A percentile compares a stretch with the other conserved stretches of the same genome.
phyloP scores from a whole-genome alignment of 2,797 vertebrate species.

The Tokudaia tokunoshimensis region DNA sequence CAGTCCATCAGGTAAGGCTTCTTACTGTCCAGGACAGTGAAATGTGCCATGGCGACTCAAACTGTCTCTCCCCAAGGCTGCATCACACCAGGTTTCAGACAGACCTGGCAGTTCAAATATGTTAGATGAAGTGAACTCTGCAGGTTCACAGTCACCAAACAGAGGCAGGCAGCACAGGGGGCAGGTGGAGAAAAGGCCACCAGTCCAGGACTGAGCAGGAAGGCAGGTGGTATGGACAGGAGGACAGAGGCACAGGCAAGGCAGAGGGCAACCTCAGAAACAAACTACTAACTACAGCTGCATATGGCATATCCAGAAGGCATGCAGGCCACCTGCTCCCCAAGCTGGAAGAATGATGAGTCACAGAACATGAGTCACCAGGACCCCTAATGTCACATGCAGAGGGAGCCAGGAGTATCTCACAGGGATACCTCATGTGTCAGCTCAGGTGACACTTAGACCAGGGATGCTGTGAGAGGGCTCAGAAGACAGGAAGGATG shows the following conservation, averaged over 20 bases:
- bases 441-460: neutral
- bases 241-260: rapidly evolving
- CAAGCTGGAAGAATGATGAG: neutral
- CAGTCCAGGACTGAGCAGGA: rapidly evolving
- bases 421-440: too few relatives aligned
- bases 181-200: too few relatives aligned
- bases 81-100: neutral
- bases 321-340: neutral
- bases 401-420: too few relatives aligned
- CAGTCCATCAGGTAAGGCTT: neutral
- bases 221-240: rapidly evolving
- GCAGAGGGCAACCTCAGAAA: neutral
- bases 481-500: neutral
- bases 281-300: too few relatives aligned
- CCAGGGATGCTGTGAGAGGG: neutral
- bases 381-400: neutral
- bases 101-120: neutral
- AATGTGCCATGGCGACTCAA: neutral
- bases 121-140: neutral
- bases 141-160: neutral
- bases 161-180: neutral
- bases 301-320: rapidly evolving
- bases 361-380: neutral
- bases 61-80: neutral
- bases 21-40: neutral